Percentiles rank a stretch among this genome's conserved stretches.
Conservation (phyloP, 2,888 invertebrate species). For the Odontocerum albicorne region DNA sequence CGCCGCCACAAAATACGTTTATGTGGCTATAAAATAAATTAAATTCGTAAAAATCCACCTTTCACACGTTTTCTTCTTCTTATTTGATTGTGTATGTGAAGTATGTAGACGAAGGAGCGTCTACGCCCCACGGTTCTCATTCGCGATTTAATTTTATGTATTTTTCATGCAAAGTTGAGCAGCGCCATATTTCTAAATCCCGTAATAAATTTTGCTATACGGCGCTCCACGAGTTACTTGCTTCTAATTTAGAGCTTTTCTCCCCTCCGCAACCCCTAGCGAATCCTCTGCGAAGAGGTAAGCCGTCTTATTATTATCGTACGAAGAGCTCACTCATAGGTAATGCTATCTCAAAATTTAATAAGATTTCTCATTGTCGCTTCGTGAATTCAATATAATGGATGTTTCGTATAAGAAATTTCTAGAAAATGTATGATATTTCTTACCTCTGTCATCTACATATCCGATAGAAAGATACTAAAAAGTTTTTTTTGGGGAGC, state of each 20-base stretch:
- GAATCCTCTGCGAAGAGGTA: constrained; percentile 2
- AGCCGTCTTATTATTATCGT: constrained; percentile 5
- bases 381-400: too few species aligned
- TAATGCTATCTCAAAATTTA: too few species aligned
- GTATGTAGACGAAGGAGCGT: constrained; percentile 11
- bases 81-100: constrained; percentile 16
- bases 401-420: too few species aligned
- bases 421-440: too few species aligned
- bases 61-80: constrained; percentile 27
- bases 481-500: too few species aligned
- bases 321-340: too few species aligned
- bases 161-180: constrained; percentile 37
- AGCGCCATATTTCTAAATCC: constrained; percentile 36
- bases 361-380: too few species aligned
- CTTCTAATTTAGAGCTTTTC: constrained; percentile 35
- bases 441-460: too few species aligned
- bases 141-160: constrained; percentile 37
- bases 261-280: constrained; percentile 6
- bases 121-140: constrained; percentile 28
- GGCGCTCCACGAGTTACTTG: constrained; percentile 30
- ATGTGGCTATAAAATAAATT: constrained; percentile 28
- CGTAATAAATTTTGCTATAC: constrained; percentile 36
- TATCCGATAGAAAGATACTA: too few species aligned
- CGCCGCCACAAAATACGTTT: constrained; percentile 4
- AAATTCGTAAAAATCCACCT: constrained; percentile 26